A percentile compares a stretch with the other conserved stretches of the same genome.
Conservation (phyloP, 2,888 invertebrate genomes). For the Candidula unifasciata region DNA sequence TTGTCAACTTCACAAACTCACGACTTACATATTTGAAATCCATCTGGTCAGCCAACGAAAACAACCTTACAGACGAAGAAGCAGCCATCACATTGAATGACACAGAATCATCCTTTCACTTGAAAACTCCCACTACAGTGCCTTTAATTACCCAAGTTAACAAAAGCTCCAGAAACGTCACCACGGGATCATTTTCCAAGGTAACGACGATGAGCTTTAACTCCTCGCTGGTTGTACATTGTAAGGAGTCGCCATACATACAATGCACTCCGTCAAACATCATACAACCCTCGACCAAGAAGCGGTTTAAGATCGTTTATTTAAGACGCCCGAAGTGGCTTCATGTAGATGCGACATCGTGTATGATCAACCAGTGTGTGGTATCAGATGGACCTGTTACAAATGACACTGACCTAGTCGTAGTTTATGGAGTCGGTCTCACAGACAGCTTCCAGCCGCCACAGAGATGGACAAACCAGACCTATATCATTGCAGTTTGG, state of each 20-base stretch:
- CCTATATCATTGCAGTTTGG: neutral
- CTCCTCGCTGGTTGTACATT: neutral
- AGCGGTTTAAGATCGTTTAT: neutral
- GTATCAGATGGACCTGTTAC: neutral
- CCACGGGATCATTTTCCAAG: neutral
- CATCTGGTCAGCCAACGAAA: too few species aligned
- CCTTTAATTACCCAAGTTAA: too few species aligned
- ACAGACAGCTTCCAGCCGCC: neutral
- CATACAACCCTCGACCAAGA: neutral
- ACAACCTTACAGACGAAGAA: too few species aligned
- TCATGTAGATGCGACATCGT: neutral
- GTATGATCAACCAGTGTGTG: neutral
- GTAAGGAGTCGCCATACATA: slow-evolving; percentile 2
- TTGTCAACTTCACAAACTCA: too few species aligned
- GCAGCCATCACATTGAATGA: too few species aligned
- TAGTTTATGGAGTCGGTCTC: slow-evolving; percentile 1
- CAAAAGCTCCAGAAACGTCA: too few species aligned
- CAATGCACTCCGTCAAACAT: neutral
- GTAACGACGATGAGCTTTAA: slow-evolving; percentile 6
- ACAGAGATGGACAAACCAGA: neutral
- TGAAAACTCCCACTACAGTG: too few species aligned
- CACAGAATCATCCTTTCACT: too few species aligned
- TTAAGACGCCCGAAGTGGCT: neutral
- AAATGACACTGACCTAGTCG: neutral
- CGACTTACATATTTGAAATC: too few species aligned